These are phyloP conservation scores for Eclectus roratus DNA, from an alignment of 2,113 vertebrate species.

Conservation along the genomic window DNA sequence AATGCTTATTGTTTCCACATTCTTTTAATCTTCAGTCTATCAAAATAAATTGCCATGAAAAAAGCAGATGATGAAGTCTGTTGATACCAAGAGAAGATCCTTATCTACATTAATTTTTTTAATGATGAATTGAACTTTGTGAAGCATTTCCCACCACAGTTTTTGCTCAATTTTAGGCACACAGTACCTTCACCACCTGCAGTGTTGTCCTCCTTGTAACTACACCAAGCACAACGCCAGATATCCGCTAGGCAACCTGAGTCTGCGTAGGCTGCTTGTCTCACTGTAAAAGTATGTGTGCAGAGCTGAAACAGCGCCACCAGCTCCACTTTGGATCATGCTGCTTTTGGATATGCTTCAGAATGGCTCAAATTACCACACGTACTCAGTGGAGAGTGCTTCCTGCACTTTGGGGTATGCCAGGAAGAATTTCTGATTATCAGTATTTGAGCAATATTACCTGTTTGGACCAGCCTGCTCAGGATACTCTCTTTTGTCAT, in stretches of 20 bases:
- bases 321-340: neutral
- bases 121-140: neutral
- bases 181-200: neutral
- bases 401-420: neutral
- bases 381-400: neutral
- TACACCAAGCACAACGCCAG: neutral
- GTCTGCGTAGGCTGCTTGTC: neutral
- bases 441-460: neutral
- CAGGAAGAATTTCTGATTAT: neutral
- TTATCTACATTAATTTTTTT: neutral
- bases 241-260: rapidly evolving
- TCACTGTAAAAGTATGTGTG: neutral
- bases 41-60: neutral
- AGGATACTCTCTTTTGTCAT: neutral
- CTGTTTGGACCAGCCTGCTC: neutral
- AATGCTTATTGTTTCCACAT: neutral
- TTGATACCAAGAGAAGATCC: neutral
- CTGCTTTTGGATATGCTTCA: neutral
- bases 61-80: neutral
- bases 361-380: neutral
- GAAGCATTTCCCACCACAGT: neutral
- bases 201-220: neutral
- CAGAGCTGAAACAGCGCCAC: neutral
- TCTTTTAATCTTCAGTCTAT: neutral
- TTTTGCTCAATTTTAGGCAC: neutral